A percentile compares a stretch with the other conserved stretches of the same genome.
These are phyloP conservation scores for Phrynosoma blainvillii DNA, from an alignment of 2,113 vertebrate species.

Conservation along the genomic window DNA sequence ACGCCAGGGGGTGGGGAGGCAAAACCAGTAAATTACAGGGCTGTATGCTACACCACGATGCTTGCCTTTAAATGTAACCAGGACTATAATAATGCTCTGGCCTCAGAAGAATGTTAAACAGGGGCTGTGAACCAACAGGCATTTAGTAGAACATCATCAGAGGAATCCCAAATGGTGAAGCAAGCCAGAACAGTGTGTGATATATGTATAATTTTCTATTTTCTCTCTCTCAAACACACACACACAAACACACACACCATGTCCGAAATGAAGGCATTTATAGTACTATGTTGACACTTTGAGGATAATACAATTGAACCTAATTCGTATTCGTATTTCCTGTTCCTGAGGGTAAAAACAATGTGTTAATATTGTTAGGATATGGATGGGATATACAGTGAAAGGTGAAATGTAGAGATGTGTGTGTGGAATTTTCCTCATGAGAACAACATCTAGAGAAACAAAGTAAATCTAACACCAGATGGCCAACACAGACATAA, in stretches of 20 bases:
- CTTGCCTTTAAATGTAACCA: neutral
- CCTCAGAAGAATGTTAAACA: slow-evolving; percentile 15
- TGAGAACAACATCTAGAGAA: too few relatives aligned
- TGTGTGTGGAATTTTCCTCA: too few relatives aligned
- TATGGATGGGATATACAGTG: too few relatives aligned
- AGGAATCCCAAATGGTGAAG: neutral
- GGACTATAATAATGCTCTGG: neutral
- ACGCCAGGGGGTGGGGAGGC: neutral
- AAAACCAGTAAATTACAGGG: slow-evolving; percentile 23
- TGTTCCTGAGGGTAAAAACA: neutral
- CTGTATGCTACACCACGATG: neutral
- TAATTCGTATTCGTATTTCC: neutral
- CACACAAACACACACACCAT: too few relatives aligned
- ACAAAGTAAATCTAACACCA: too few relatives aligned
- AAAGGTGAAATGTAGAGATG: too few relatives aligned
- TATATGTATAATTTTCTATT: neutral
- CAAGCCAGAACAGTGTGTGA: neutral
- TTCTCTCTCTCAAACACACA: too few relatives aligned
- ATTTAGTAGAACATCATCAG: neutral
- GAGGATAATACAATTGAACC: neutral
- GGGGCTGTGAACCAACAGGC: slow-evolving; percentile 3
- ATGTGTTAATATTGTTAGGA: too few relatives aligned
- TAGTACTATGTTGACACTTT: too few relatives aligned
- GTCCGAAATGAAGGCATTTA: neutral
- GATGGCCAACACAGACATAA: too few relatives aligned